These are phyloP conservation scores for Prunella strophiata DNA, from an alignment of 2,797 vertebrate genomes.

Conservation along the genomic window DNA sequence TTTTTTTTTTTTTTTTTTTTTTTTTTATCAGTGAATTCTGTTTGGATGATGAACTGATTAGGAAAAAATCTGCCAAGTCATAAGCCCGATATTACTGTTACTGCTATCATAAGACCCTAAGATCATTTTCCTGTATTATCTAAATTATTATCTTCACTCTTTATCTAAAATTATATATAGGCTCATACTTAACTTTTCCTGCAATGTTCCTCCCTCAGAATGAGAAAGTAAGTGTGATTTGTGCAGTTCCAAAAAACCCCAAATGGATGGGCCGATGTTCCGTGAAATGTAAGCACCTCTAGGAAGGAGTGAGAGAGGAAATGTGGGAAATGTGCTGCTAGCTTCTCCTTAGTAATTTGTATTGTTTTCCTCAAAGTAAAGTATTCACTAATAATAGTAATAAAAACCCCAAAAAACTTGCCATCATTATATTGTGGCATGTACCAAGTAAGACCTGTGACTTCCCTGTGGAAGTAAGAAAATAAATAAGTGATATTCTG, in stretches of 20 bases:
- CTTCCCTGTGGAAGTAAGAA: not conserved
- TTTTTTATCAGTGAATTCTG: not conserved
- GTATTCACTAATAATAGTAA: not conserved
- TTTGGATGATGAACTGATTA: not conserved
- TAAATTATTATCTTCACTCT: not conserved
- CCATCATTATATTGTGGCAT: not conserved
- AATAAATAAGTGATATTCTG: not conserved
- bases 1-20: not conserved
- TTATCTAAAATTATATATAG: not conserved
- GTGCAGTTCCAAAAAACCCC: not conserved
- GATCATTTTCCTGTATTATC: not conserved
- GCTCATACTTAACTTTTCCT: not conserved
- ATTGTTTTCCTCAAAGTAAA: not conserved
- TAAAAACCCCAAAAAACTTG: not conserved
- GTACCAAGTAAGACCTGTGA: not conserved
- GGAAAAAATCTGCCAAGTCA: not conserved
- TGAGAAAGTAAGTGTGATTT: not conserved
- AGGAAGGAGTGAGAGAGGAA: not conserved
- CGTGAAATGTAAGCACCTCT: not conserved
- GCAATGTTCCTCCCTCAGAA: not conserved
- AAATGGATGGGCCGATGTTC: not conserved
- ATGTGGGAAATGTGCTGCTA: not conserved
- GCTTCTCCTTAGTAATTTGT: not conserved
- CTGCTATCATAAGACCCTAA: not conserved
- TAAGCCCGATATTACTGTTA: not conserved